These are phyloP conservation scores for Erebia epiphron DNA, from an alignment of 2,888 invertebrate species.

Conservation along the genomic window DNA sequence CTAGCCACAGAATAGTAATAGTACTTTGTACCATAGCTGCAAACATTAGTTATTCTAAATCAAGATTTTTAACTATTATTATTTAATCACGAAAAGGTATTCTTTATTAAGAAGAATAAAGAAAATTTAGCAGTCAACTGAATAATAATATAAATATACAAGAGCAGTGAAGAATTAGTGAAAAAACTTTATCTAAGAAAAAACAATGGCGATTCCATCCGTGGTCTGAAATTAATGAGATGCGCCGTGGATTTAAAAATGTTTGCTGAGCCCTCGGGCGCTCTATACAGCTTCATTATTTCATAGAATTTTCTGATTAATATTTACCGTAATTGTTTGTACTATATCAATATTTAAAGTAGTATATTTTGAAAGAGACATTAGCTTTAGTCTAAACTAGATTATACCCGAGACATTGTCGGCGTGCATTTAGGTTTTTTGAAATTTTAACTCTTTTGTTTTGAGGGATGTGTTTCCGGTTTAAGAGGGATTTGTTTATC, in stretches of 20 bases:
- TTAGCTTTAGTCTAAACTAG: conserved; percentile 12
- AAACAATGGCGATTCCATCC: conserved; percentile 76
- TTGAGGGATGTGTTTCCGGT: not conserved
- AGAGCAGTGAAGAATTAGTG: conserved; percentile 68
- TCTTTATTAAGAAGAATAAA: not conserved
- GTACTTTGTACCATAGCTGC: too few relatives aligned
- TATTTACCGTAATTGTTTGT: conserved; percentile 65
- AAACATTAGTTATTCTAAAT: too few relatives aligned
- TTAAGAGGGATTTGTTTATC: too few relatives aligned
- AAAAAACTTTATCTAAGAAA: conserved; percentile 69
- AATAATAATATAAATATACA: conserved; percentile 27
- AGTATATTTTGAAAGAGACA: conserved; percentile 14
- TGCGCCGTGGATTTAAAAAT: conserved; percentile 78
- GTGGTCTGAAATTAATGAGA: conserved; percentile 77
- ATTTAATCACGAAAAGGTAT: not conserved
- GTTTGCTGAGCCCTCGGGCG: conserved; percentile 75
- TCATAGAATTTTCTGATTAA: conserved; percentile 74
- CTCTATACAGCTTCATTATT: conserved; percentile 67
- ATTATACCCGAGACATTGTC: too few relatives aligned
- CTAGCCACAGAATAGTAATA: too few relatives aligned
- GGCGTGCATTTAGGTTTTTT: too few relatives aligned
- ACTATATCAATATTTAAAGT: conserved; percentile 15
- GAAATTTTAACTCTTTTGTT: too few relatives aligned
- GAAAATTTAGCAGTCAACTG: conserved; percentile 22
- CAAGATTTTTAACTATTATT: too few relatives aligned